Evolutionary conservation across 2,797 vertebrate species (phyloP), one percentile per base, ranked within the genome.

Genomic region (Sebastes trivittatus): DNA sequence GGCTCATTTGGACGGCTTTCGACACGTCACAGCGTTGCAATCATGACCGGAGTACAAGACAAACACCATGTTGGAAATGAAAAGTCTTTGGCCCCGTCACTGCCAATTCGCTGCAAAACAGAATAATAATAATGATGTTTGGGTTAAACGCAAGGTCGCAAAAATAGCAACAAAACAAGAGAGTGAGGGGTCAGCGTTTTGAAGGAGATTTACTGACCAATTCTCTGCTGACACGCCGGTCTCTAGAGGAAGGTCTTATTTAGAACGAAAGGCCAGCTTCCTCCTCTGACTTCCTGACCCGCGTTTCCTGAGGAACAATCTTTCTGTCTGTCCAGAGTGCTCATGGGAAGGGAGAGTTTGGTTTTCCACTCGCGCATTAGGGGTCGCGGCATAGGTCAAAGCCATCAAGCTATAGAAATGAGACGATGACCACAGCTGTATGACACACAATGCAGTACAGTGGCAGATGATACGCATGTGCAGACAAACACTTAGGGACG

Each of bases 281-380:
- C 91, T 84, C 75, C 80, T 88, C 70, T 84, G 84, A 90, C 92
- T 93, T 93, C 93, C 92, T 92, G 92, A 91, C 93, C 92, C 54
- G 23, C 11, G 73, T 77, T 94, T 94, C 93, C 89, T 85, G 89
- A 92, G 85, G 90, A 92, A 89, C 82, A 90, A 84, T 91, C 83
- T 87, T 30, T 85, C 68, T 74, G 88, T 90, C 87, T 86, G 80
- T 90, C 79, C 86, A 68, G 49, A 72, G 77, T 88, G 73, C 88
- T 94, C 88, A 91, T 90, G 92, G 92, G 92, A 92, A 89, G 85
- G 60, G 59, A 87, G 74, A 80, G 73, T 81, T 92, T 87, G 77
- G 77, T 80, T 86, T 88, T 91, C 88, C 89, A 76, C 72, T 75
- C 13, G 16, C 62, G 36, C 70, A 64, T 87, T 29, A 66, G 61